Base-by-base conservation (phyloP, 2,888 invertebrate species). In the Drosophila melanocephala region DNA sequence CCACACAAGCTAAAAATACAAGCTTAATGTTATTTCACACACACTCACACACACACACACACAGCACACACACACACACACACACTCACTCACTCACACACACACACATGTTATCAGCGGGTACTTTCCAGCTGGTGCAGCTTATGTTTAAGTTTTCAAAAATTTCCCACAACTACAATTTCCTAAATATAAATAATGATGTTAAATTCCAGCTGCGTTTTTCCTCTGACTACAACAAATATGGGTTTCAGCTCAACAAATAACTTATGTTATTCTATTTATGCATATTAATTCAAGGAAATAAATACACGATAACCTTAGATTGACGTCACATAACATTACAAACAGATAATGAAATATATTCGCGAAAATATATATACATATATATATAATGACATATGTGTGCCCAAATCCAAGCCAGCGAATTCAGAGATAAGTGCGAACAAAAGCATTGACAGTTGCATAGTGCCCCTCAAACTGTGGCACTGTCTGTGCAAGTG, bases 401-500 rank as follows among this genome's bases (percentile, higher is more conserved):
- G 14, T 26, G 16, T 9, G 47, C 26, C 47, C 47, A 47, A 47
- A 47, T 47, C 26, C 57, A n/a, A 14, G 28, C 12, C 26, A 9
- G 30, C 16, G n/a, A 30, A 39, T n/a, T 28, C 14, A 28, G 19
- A 19, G 28, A 44, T 47, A 42, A 44, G 67, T 53, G 28, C 19
- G 28, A 28, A 35, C 44, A 30, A 39, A 42, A 52, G 35, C 58
- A 51, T 44, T 59, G 44, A 42, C 52, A 22, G 37, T 50, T 75
- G 33, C 12, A 32, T 19, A 37, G 39, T 59, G 19, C 6, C 50
- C 61, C 42, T 50, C 61, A 70, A 76, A 61, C 76, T 76, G 61
- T 67, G 28, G 33, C 50, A 53, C 26, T 42, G 59, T 16, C 5
- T 42, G 44, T 57, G 65, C 39, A 68, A 61, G 69, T 77, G 81